phyloP scores from a whole-genome alignment of 2,888 invertebrate species.

The Drosophila stalkeri region DNA sequence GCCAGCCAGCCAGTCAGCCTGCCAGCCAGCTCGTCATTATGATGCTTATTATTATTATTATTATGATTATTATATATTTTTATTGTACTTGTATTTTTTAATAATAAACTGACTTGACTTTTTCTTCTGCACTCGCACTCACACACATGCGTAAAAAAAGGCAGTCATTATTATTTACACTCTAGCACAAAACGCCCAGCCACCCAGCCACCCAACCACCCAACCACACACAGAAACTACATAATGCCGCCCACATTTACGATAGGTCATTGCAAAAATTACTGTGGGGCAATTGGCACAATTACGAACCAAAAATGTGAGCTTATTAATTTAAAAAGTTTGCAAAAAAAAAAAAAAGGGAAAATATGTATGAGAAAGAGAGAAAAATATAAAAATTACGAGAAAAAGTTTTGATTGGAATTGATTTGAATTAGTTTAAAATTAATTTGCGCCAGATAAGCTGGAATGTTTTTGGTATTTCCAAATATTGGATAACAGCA shows the following conservation, averaged over 20 bases:
- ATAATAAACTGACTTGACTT: conserved; percentile 74
- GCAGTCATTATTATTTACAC: conserved; percentile 51
- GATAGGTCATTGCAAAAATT: conserved; percentile 34
- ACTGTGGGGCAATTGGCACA: conserved; percentile 29
- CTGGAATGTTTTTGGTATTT: too few species aligned
- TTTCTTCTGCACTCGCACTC: conserved; percentile 41
- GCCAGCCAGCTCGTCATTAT: conserved; percentile 48
- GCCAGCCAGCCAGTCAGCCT: neutral
- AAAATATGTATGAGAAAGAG: neutral
- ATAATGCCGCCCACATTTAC: conserved; percentile 45
- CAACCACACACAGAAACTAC: neutral
- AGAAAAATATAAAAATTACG: neutral
- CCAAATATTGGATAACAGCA: too few species aligned
- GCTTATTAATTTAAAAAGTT: neutral
- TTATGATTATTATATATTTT: conserved; percentile 66
- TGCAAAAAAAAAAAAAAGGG: neutral
- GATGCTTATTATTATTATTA: conserved; percentile 55
- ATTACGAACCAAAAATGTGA: neutral
- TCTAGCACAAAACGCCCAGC: conserved; percentile 5
- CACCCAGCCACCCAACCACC: conserved; percentile 22
- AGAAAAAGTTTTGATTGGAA: too few species aligned
- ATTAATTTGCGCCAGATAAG: too few species aligned
- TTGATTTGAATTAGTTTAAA: too few species aligned
- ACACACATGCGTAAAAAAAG: conserved; percentile 67
- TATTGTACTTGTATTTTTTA: conserved; percentile 75